Evolutionary conservation across 2,113 vertebrate species (phyloP), one percentile per base, ranked within the genome.

Genomic region (Ifrita kowaldi): DNA sequence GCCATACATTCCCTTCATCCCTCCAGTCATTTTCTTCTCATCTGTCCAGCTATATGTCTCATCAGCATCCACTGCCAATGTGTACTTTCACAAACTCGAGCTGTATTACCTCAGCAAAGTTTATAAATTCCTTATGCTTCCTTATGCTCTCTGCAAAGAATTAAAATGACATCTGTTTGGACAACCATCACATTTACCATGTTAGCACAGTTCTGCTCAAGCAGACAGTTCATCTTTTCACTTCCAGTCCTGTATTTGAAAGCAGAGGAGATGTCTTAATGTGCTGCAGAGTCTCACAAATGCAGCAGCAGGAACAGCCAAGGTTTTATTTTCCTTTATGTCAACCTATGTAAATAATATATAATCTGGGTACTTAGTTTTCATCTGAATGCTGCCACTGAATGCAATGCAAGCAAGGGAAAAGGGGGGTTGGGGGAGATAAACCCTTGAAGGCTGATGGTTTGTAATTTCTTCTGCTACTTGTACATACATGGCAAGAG

Each of bases 401-500:
- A 86, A 76, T 5, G 16, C 39, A 89, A n/a, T 1, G 23, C 55
- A 68, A 44, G 26, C 39, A 46, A 19, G 27, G 8, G 23, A 22
- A 42, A 30, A 10, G 8, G 9, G 1, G 3, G 4, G 3, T 3
- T 3, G 9, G 6, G 28, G 4, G 2, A 7, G 24, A 80, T 20
- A 69, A 82, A 41, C 18, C 55, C 28, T 63, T 35, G 16, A 49
- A 79, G 50, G 37, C 13, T 69, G 37, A 73, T 8, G 42, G 57
- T 7, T 75, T 30, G 6, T 6, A n/a, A 92, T 92, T 79, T 70
- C 56, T 81, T 47, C 70, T 80, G 37, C 53, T 67, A 9, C 60
- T 71, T 23, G 37, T 49, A 55, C 1, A 2, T 23, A 57, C 33
- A 13, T 10, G 13, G 69, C n/a, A 83, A 47, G 41, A 77, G 27